These are phyloP conservation scores for Troides oblongomaculatus DNA, from an alignment of 2,888 invertebrate species.

Conservation along the genomic window DNA sequence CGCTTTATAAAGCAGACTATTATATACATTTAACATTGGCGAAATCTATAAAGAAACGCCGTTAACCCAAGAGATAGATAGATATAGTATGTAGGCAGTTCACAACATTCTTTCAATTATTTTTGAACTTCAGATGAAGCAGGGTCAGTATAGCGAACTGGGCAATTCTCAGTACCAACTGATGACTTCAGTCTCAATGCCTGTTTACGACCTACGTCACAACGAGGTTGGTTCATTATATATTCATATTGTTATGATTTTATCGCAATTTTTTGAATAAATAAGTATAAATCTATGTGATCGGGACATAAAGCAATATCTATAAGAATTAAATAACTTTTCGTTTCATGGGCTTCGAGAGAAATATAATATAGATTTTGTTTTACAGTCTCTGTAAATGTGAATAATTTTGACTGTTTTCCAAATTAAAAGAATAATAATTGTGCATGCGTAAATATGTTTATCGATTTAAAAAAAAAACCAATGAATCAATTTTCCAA, in stretches of 20 bases:
- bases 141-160: conserved; percentile 81
- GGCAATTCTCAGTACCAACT: conserved; percentile 85
- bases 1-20: no score
- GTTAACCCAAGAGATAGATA: no score
- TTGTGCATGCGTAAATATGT: conserved; percentile 60
- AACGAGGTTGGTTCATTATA: conserved; percentile 84
- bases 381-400: conserved; percentile 40
- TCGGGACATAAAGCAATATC: conserved; percentile 21
- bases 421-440: conserved; percentile 53
- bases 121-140: conserved; percentile 70
- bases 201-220: conserved; percentile 93
- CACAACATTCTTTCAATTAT: background rate
- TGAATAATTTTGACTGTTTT: conserved; percentile 30
- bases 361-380: conserved; percentile 27
- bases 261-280: conserved; percentile 29
- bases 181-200: conserved; percentile 96
- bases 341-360: background rate
- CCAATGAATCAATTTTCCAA: conserved; percentile 55
- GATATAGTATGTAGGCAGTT: no score
- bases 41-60: no score
- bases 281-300: conserved; percentile 7
- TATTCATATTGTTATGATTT: conserved; percentile 23
- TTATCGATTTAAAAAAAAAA: conserved; percentile 41
- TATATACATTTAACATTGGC: no score
- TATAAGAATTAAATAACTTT: background rate